Conservation (phyloP, 2,113 vertebrate species). For the Ciconia maguari region DNA sequence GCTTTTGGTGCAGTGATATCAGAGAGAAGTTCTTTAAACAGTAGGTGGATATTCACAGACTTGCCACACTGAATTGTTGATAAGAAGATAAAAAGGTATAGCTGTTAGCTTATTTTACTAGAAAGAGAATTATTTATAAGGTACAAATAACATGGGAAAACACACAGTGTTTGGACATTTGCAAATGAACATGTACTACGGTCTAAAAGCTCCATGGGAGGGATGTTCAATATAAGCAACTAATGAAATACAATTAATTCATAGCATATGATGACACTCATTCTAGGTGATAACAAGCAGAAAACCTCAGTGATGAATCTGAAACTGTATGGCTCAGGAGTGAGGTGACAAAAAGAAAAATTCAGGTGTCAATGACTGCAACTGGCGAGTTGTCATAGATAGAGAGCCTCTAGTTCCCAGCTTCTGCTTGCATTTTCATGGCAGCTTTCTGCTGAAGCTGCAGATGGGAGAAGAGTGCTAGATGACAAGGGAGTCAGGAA, state of each 20-base stretch:
- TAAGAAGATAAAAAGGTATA: neutral
- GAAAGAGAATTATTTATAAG: neutral
- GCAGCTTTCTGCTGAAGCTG: neutral
- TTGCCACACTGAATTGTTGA: slow-evolving; percentile 19
- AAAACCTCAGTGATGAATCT: neutral
- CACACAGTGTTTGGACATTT: neutral
- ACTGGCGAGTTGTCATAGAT: neutral
- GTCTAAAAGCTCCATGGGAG: neutral
- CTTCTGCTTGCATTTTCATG: neutral
- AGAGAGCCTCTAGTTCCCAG: neutral
- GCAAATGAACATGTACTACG: neutral
- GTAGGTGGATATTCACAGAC: slow-evolving; percentile 18
- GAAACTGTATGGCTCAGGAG: neutral
- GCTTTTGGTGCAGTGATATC: slow-evolving; percentile 18
- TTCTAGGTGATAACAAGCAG: neutral
- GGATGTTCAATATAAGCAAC: neutral
- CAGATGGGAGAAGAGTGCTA: neutral
- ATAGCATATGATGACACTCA: no score
- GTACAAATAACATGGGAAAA: neutral
- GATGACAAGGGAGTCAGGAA: neutral
- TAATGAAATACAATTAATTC: neutral
- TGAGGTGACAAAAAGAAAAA: neutral
- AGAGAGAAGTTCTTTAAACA: slow-evolving; percentile 31
- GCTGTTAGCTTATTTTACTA: neutral
- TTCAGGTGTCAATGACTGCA: neutral